phyloP scores from a whole-genome alignment of 2,113 vertebrate genomes.

The Cyanistes caeruleus region DNA sequence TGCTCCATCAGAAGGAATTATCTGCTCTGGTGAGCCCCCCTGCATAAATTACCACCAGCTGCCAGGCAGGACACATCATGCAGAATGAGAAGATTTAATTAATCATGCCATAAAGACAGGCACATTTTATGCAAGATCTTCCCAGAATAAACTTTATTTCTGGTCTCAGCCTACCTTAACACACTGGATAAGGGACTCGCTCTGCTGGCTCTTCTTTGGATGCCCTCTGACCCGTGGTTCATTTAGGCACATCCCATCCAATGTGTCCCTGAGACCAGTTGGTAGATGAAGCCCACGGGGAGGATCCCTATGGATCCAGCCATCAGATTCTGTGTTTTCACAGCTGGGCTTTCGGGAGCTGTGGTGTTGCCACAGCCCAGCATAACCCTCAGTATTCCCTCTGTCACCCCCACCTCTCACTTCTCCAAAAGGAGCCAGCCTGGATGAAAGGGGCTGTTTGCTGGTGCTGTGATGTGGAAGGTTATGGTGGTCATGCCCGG shows the following conservation, averaged over 20 bases:
- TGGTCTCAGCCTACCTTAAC: slow-evolving; percentile 79
- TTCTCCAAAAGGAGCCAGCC: background rate
- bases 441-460: background rate
- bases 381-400: background rate
- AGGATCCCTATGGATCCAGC: background rate
- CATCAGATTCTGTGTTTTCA: background rate
- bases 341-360: background rate
- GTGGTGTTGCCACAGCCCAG: background rate
- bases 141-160: background rate
- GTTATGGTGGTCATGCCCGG: background rate
- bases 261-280: slow-evolving; percentile 31
- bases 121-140: accelerated
- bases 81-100: background rate
- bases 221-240: background rate
- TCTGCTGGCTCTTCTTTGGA: slow-evolving; percentile 2
- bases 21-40: background rate
- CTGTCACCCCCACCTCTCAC: background rate
- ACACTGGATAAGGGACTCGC: slow-evolving; percentile 80
- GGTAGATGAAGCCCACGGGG: slow-evolving; percentile 11
- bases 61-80: background rate
- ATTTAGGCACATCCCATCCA: slow-evolving; percentile 27
- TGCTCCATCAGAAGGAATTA: background rate
- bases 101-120: background rate
- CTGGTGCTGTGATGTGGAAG: background rate
- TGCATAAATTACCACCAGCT: background rate